Conservation (phyloP, 2,113 vertebrate genomes). For the Caranx ignobilis region DNA sequence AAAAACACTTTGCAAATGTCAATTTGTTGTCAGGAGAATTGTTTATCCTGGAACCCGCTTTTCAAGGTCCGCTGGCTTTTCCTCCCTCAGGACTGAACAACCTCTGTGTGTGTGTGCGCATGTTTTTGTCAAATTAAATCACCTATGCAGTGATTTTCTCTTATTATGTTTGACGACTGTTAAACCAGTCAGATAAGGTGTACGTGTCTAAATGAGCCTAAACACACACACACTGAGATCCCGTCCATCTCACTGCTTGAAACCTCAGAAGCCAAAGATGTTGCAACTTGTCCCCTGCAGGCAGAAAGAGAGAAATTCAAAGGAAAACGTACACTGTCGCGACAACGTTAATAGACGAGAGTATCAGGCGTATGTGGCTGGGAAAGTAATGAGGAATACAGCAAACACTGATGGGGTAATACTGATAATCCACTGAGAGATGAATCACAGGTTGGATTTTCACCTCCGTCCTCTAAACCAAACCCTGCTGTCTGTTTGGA, state of each 20-base stretch:
- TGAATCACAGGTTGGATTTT: conserved; percentile 66
- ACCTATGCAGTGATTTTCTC: conserved; percentile 41
- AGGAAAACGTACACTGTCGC: background rate
- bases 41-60: conserved; percentile 74
- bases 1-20: conserved; percentile 25
- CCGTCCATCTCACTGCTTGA: conserved; percentile 60
- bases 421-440: conserved; percentile 62
- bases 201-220: conserved; percentile 31
- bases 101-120: background rate
- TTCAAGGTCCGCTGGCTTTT: conserved; percentile 55
- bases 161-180: conserved; percentile 35
- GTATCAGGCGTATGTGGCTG: background rate
- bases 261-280: conserved; percentile 65
- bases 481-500: conserved; percentile 53
- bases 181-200: conserved; percentile 17
- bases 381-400: conserved; percentile 17
- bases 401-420: conserved; percentile 36
- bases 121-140: conserved; percentile 30
- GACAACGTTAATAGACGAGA: background rate
- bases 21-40: conserved; percentile 24
- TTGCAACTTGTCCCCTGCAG: conserved; percentile 72
- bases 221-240: conserved; percentile 33
- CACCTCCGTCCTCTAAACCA: conserved; percentile 52
- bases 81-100: conserved; percentile 40
- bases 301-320: background rate